Percentiles rank a stretch among this genome's conserved stretches.
These are phyloP conservation scores for Sphecodes monilicornis DNA, from an alignment of 2,888 invertebrate species.

Conservation along the genomic window DNA sequence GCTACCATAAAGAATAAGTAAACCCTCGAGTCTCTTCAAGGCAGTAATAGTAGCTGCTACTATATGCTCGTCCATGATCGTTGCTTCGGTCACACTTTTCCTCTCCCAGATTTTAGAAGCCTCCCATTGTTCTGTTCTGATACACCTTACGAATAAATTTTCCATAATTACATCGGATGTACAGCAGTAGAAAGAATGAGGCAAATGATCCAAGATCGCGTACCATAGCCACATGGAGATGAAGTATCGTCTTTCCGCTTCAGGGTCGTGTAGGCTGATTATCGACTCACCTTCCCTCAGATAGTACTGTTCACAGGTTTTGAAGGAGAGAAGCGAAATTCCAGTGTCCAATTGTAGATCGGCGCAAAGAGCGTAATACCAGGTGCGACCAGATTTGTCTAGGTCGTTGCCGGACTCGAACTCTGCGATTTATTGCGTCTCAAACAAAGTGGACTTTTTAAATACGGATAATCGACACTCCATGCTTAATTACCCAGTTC, in stretches of 20 bases:
- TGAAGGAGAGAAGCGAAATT: slow-evolving; percentile 85
- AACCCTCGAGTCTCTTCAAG: slow-evolving; percentile 86
- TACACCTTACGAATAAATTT: slow-evolving; percentile 83
- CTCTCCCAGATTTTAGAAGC: slow-evolving; percentile 86
- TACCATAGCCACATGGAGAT: slow-evolving; percentile 88
- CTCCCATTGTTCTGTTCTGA: slow-evolving; percentile 87
- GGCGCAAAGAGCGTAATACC: slow-evolving; percentile 87
- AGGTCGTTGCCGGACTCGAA: slow-evolving; percentile 74
- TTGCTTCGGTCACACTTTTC: slow-evolving; percentile 82
- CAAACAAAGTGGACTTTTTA: not conserved
- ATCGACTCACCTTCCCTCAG: slow-evolving; percentile 86
- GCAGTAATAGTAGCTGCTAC: slow-evolving; percentile 84
- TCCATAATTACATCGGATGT: not conserved
- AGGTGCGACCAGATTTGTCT: slow-evolving; percentile 85
- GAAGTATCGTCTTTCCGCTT: slow-evolving; percentile 86
- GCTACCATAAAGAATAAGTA: slow-evolving; percentile 86
- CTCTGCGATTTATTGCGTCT: slow-evolving; percentile 64
- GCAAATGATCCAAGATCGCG: not conserved
- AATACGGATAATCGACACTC: not conserved
- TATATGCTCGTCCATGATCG: slow-evolving; percentile 77
- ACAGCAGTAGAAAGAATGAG: not conserved
- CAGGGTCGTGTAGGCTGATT: slow-evolving; percentile 84
- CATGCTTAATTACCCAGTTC: slow-evolving; percentile 79
- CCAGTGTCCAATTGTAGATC: slow-evolving; percentile 87
- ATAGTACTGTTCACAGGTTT: slow-evolving; percentile 86